Base-by-base conservation (phyloP, 2,888 invertebrate genomes). In the Zaprionus bogoriensis region DNA sequence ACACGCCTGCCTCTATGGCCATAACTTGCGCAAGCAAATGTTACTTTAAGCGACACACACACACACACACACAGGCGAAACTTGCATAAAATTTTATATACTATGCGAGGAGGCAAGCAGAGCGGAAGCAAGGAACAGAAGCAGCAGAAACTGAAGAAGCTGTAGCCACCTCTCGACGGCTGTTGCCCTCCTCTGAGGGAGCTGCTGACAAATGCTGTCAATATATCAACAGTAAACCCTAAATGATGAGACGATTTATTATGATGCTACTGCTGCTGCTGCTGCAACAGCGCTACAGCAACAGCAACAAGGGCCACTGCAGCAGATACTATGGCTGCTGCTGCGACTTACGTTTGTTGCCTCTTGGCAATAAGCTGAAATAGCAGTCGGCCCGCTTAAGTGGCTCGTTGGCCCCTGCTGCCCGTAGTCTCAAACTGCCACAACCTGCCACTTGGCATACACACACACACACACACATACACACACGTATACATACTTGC, bases 241-340 rank as follows among this genome's bases (percentile, higher is more conserved):
- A 84, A 84, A 77, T 77, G 84, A 82, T 84, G 77, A 55, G 68
- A 62, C 77, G 69, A 84, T 84, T 82, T 84, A 84, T 82, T 70
- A 77, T 77, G 75, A 23, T 63, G 67, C 65, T 45, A 62, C 51
- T 44, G 47, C 58, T 50, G 44, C 50, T 59, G 39, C 6, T 30
- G 38, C 57, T 55, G 39, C 61, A 60, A 7, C 38, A 48, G 23
- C 45, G 22, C 10, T 10, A 27, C 27, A 62, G 36, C 7, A 42
- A 27, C 60, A 53, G 41, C 62, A 58, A 10, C 41, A 55, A 28
- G 42, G 12, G 59, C 58, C 41, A 55, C 30, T 55, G 52, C 67
- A 67, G 30, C 39, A 36, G 32, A 36, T 14, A 27, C 27, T 9
- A 10, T 10, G n/a, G 25, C 25, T 25, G 25, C 12, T n/a, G 9